Conservation (phyloP, 2,888 invertebrate genomes). For the Eucriotettix oculatus region DNA sequence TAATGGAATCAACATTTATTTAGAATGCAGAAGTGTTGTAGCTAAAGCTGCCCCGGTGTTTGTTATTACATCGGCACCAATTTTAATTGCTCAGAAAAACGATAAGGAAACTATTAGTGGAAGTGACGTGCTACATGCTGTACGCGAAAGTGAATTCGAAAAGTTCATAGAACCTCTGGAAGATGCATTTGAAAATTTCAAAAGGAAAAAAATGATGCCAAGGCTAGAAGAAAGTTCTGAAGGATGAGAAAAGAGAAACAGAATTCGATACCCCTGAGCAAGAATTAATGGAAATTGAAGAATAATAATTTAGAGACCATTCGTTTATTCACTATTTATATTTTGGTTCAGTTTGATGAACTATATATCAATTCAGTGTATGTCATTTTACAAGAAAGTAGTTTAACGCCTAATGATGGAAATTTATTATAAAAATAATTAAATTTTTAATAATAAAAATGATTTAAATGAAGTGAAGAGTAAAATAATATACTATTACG, state of each 20-base stretch:
- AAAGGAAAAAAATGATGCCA: constrained; percentile 36
- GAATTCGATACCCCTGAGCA: not conserved
- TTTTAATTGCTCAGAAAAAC: constrained; percentile 64
- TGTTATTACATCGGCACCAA: constrained; percentile 78
- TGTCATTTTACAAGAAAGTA: no score
- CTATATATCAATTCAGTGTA: no score
- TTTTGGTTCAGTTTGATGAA: no score
- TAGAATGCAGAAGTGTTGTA: constrained; percentile 82
- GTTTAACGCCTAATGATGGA: no score
- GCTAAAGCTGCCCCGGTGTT: constrained; percentile 91
- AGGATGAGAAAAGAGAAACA: constrained; percentile 1
- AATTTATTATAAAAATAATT: no score
- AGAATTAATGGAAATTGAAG: not conserved
- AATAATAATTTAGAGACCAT: not conserved
- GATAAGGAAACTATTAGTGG: constrained; percentile 80
- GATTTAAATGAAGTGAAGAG: no score
- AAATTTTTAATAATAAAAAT: no score
- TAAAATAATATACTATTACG: no score
- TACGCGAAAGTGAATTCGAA: constrained; percentile 84
- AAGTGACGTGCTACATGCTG: constrained; percentile 73
- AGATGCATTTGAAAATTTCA: constrained; percentile 49
- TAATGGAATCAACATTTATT: constrained; percentile 65
- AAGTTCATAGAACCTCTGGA: constrained; percentile 66
- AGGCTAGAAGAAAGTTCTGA: constrained; percentile 24
- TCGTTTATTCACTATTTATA: no score